Conservation (phyloP, 2,888 invertebrate genomes). For the Oxystoma pomonae region DNA sequence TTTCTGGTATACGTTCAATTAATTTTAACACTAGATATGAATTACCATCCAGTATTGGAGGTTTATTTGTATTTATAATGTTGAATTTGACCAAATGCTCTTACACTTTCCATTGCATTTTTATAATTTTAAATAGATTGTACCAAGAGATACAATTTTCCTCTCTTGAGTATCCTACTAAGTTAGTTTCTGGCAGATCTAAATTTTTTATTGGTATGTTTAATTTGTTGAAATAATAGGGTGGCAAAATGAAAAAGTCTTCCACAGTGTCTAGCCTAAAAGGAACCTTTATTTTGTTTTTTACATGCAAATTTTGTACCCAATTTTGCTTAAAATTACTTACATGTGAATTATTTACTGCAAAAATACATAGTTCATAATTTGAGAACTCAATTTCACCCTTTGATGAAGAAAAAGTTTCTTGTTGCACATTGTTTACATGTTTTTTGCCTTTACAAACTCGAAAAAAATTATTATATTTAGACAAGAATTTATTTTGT, state of each 20-base stretch:
- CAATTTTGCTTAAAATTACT: background rate
- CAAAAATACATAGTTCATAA: background rate
- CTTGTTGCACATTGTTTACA: background rate
- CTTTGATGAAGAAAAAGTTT: background rate
- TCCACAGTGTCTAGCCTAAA: slow-evolving; percentile 3
- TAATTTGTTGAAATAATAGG: background rate
- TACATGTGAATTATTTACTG: background rate
- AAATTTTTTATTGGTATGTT: background rate
- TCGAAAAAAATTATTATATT: background rate
- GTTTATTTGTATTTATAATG: background rate
- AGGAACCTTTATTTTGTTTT: slow-evolving; percentile 5
- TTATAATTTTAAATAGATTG: background rate
- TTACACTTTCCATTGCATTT: background rate
- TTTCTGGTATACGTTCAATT: background rate
- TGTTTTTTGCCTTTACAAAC: background rate
- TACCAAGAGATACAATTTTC: background rate
- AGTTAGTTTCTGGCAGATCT: background rate
- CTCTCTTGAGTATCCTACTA: background rate
- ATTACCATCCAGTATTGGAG: background rate
- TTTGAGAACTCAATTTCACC: background rate
- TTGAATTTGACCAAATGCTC: background rate
- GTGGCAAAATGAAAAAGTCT: background rate
- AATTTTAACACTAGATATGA: background rate
- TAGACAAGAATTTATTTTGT: background rate
- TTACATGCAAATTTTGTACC: slow-evolving; percentile 2